Conservation (phyloP, 2,888 invertebrate genomes). For the Ophioninae sp. region DNA sequence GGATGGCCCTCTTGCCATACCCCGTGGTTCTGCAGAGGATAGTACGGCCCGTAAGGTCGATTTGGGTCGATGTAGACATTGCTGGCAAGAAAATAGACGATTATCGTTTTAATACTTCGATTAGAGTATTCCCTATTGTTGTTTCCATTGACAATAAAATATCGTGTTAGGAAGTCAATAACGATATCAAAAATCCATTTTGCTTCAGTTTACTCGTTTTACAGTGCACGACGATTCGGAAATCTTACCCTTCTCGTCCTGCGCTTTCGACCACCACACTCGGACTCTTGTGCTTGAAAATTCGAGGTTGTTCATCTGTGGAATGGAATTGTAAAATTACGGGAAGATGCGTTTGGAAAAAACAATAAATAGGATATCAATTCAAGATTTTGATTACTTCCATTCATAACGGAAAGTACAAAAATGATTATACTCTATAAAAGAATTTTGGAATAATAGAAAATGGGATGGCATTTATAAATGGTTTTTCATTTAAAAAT, state of each 20-base stretch:
- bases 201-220: not conserved
- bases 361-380: not conserved
- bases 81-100: conserved; percentile 39
- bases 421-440: not conserved
- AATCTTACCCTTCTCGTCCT: conserved; percentile 52
- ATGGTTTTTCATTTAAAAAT: not conserved
- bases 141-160: not conserved
- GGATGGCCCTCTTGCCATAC: conserved; percentile 72
- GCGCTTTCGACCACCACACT: conserved; percentile 72
- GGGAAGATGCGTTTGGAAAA: not conserved
- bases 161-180: too few species aligned
- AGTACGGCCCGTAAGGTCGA: conserved; percentile 70
- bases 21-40: conserved; percentile 69
- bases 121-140: not conserved
- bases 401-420: not conserved
- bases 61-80: conserved; percentile 65
- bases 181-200: not conserved
- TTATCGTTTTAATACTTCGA: not conserved
- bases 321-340: not conserved
- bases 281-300: conserved; percentile 76
- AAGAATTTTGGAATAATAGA: not conserved
- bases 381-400: not conserved
- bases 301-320: conserved; percentile 72
- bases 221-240: not conserved
- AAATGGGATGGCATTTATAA: not conserved